phyloP scores from a whole-genome alignment of 2,888 invertebrate species.

The Drosophila mayaguana region DNA sequence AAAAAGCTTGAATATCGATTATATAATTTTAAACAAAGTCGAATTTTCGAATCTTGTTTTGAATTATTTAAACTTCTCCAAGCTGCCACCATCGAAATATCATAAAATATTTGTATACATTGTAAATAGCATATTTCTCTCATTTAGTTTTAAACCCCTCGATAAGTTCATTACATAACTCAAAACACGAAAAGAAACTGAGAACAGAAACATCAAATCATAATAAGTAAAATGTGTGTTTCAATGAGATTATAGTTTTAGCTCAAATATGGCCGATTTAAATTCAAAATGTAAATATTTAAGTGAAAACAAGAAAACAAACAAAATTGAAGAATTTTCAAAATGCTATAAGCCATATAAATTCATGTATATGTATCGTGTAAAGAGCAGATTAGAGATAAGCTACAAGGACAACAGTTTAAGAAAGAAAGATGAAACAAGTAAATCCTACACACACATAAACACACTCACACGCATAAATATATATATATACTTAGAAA shows the following conservation, averaged over 20 bases:
- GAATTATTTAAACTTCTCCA: constrained; percentile 46
- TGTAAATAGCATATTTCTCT: constrained; percentile 54
- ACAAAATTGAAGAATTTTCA: constrained; percentile 43
- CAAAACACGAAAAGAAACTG: neutral
- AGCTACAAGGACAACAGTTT: constrained; percentile 23
- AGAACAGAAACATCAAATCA: constrained; percentile 26
- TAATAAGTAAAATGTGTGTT: constrained; percentile 32
- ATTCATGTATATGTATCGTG: constrained; percentile 52
- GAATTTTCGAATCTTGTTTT: constrained; percentile 32
- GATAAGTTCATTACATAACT: constrained; percentile 36
- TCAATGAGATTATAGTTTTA: constrained; percentile 71
- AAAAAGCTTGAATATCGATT: constrained; percentile 23
- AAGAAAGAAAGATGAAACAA: constrained; percentile 16
- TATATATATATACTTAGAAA: constrained; percentile 31
- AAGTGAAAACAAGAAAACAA: constrained; percentile 13
- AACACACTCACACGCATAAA: constrained; percentile 24
- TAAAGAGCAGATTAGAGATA: constrained; percentile 45
- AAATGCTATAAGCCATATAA: constrained; percentile 38
- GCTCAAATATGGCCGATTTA: constrained; percentile 33
- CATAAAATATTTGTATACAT: constrained; percentile 50
- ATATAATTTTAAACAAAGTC: constrained; percentile 21
- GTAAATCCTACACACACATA: constrained; percentile 34
- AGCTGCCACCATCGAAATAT: constrained; percentile 61
- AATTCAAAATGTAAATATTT: constrained; percentile 53
- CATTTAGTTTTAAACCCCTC: constrained; percentile 48